phyloP scores from a whole-genome alignment of 2,113 vertebrate species.

The Epinephelus cyanopodus region DNA sequence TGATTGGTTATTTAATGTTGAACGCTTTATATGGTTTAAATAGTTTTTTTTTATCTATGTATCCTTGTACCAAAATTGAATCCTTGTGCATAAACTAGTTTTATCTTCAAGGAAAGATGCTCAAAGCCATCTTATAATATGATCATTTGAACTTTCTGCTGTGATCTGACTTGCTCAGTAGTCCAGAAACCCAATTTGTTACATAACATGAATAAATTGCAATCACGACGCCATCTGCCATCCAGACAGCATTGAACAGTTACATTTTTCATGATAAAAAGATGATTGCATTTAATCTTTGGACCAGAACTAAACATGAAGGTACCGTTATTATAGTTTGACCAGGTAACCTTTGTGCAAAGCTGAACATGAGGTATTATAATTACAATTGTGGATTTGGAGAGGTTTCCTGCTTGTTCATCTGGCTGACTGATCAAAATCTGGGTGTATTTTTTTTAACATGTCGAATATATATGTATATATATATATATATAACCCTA shows the following conservation, averaged over 20 bases:
- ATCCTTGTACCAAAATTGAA: background rate
- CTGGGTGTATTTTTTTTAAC: background rate
- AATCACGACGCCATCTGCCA: slow-evolving; percentile 34
- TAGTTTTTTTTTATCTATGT: background rate
- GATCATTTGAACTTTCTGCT: slow-evolving; percentile 28
- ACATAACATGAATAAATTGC: slow-evolving; percentile 39
- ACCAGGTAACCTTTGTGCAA: slow-evolving; percentile 35
- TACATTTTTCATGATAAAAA: slow-evolving; percentile 34
- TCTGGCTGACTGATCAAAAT: background rate
- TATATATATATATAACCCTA: background rate
- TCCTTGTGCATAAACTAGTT: background rate
- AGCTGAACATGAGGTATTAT: slow-evolving; percentile 21
- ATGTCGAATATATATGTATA: background rate
- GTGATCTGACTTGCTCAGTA: slow-evolving; percentile 19
- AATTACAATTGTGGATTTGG: slow-evolving; percentile 21
- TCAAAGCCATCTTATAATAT: background rate
- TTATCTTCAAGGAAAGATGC: background rate
- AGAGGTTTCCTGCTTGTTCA: background rate
- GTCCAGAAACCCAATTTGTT: slow-evolving; percentile 23
- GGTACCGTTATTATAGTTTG: slow-evolving; percentile 27
- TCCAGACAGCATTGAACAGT: slow-evolving; percentile 8
- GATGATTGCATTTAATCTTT: slow-evolving; percentile 38
- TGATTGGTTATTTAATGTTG: background rate
- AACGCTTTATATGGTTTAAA: background rate
- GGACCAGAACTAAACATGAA: slow-evolving; percentile 12